Base-by-base conservation (phyloP, 2,113 vertebrate genomes). In the Odobenus rosmarus region DNA sequence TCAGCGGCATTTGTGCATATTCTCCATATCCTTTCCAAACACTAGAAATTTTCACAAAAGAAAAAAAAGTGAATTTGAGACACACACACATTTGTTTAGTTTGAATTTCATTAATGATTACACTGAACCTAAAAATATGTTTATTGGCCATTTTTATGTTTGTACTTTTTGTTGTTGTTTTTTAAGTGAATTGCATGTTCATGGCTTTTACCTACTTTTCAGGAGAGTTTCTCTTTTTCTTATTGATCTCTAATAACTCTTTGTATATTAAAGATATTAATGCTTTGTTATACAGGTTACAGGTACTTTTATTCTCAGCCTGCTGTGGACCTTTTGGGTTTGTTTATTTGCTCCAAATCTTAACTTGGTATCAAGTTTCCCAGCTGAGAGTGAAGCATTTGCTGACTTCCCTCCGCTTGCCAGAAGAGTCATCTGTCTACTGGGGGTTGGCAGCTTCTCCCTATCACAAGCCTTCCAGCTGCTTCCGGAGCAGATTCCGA, bases 11-110 rank as follows among this genome's bases (percentile, higher is more conserved):
- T 49, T 71, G 23, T 87, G 14, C 46, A 13, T 28, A 33, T 69
- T 79, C 53, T 64, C 71, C 59, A 53, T 7, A 19, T 46, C n/a
- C 21, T 90, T 86, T 67, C 51, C 51, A 96, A 88, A 88, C n/a
- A 77, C 36, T 49, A 53, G 83, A 31, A 86, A 31, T 72, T 88
- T 84, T 94, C 77, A 64, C 64, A 19, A 96, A 92, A 91, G 14
- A 49, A 49, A 36, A 79, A 62, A 71, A 39, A 39, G 39, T 10
- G 42, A 49, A 28, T 84, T 84, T 72, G n/a, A 79, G 42, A 62
- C 18, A 88, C 21, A 23, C 8, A 36, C 36, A 95, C 26, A 67
- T 12, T 12, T 19, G 33, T 87, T 64, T 31, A 59, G 74, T 82
- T 94, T 39, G 9, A 77, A 82, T 88, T 76, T 72, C n/a, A 69